A percentile compares a stretch with the other conserved stretches of the same genome.
phyloP scores from a whole-genome alignment of 2,797 vertebrate genomes.

The Sebastes oblongus region DNA sequence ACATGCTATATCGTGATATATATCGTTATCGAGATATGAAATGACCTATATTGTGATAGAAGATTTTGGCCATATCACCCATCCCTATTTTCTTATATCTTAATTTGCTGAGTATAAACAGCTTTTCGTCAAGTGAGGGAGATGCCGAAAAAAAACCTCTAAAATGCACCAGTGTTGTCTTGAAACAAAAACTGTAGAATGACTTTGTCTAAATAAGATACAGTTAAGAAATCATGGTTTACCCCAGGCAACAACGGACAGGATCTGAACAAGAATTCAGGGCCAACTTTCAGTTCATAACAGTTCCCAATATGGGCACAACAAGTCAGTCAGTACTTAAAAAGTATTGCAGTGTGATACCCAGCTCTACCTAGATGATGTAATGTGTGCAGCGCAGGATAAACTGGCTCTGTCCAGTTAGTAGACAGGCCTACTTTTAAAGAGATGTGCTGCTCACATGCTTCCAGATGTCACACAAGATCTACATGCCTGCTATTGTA shows the following conservation, averaged over 20 bases:
- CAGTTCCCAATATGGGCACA: conserved; percentile 13
- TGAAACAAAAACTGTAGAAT: not conserved
- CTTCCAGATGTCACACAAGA: conserved; percentile 40
- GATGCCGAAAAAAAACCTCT: not conserved
- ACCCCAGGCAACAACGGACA: not conserved
- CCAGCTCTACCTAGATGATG: conserved; percentile 61
- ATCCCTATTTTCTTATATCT: not conserved
- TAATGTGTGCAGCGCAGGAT: conserved; percentile 51
- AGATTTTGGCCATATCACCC: too few relatives aligned
- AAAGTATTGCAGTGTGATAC: conserved; percentile 45
- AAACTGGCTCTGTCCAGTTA: conserved; percentile 64
- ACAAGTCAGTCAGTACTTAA: conserved; percentile 6
- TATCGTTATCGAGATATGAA: too few relatives aligned
- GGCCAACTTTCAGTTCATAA: not conserved
- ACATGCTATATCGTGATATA: too few relatives aligned
- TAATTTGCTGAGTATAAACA: not conserved
- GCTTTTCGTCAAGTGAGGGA: not conserved
- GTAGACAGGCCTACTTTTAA: conserved; percentile 23
- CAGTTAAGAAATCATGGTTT: not conserved
- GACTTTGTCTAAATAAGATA: not conserved
- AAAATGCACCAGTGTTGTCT: not conserved
- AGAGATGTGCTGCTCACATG: conserved; percentile 29
- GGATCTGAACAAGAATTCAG: not conserved
- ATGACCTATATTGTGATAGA: too few relatives aligned
- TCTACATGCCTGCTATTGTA: not conserved